These are phyloP conservation scores for Micrasema longulum DNA, from an alignment of 1,140 invertebrate genomes.

Conservation along the genomic window DNA sequence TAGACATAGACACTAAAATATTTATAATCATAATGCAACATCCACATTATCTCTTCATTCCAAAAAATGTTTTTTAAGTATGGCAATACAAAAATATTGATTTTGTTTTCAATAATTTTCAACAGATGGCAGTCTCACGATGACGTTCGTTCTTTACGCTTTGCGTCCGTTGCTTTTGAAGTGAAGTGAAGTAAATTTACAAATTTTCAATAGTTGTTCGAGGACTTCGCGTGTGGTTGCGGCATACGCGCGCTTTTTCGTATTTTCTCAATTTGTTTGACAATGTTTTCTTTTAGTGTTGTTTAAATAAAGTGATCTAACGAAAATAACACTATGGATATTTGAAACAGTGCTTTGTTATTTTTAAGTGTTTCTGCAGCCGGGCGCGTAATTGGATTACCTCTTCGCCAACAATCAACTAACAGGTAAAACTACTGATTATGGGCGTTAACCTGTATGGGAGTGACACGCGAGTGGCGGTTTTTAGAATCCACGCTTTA, in stretches of 20 bases:
- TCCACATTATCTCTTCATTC: too few species aligned
- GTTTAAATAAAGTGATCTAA: conserved; percentile 17
- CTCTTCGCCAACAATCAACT: conserved; percentile 46
- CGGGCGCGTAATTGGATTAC: conserved; percentile 43
- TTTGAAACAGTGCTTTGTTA: conserved; percentile 26
- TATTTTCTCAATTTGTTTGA: conserved; percentile 30
- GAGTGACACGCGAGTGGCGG: conserved; percentile 41
- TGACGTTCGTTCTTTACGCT: conserved; percentile 10
- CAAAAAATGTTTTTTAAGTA: too few species aligned
- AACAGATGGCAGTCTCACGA: conserved; percentile 21
- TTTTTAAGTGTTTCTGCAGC: conserved; percentile 23
- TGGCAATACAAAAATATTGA: too few species aligned
- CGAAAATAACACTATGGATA: too few species aligned
- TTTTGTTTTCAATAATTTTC: conserved; percentile 7
- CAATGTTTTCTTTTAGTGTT: conserved; percentile 38
- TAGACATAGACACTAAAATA: too few species aligned
- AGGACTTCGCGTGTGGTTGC: conserved; percentile 25
- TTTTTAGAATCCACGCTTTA: conserved; percentile 24
- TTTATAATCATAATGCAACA: too few species aligned
- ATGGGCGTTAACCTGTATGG: conserved; percentile 47
- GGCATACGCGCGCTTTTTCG: conserved; percentile 11
- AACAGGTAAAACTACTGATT: conserved; percentile 48
- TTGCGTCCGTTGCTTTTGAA: conserved; percentile 42
- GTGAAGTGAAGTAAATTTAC: too few species aligned
- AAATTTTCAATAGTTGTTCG: conserved; percentile 39